phyloP scores from a whole-genome alignment of 2,888 invertebrate species.

The Pristionchus exspectatus region DNA sequence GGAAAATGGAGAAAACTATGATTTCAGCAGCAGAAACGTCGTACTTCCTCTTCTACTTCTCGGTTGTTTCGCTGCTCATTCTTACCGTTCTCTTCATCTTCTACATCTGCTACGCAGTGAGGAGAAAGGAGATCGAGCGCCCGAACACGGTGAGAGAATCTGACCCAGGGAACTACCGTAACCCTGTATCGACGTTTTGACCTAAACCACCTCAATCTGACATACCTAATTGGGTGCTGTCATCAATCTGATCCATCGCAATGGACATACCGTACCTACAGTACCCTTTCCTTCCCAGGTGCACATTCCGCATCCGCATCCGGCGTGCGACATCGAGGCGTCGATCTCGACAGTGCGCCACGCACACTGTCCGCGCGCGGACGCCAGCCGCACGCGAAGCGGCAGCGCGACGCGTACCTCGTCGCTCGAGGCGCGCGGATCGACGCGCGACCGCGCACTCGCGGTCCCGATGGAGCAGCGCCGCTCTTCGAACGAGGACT shows the following conservation, averaged over 20 bases:
- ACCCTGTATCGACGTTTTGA: not conserved
- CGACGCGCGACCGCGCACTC: not conserved
- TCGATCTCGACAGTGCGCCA: not conserved
- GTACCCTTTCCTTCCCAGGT: not conserved
- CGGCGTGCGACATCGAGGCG: conserved; percentile 22
- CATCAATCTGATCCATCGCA: too few species aligned
- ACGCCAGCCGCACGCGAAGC: conserved; percentile 2
- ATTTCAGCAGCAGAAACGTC: not conserved
- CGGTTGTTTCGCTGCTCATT: not conserved
- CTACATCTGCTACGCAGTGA: conserved; percentile 24
- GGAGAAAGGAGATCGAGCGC: not conserved
- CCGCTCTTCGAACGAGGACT: not conserved
- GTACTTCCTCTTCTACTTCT: conserved; percentile 32
- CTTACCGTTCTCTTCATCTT: conserved; percentile 17
- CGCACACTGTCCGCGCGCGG: conserved; percentile 34
- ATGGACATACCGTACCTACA: not conserved
- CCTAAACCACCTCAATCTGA: not conserved
- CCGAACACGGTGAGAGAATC: not conserved
- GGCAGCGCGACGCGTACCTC: not conserved
- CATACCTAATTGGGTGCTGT: too few species aligned
- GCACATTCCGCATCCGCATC: conserved; percentile 21
- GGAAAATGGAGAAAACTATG: not conserved
- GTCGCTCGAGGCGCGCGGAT: not conserved
- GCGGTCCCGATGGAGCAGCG: not conserved
- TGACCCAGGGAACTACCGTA: conserved; percentile 9